These are phyloP conservation scores for Lobophora halterata DNA, from an alignment of 2,888 invertebrate species.

Conservation along the genomic window DNA sequence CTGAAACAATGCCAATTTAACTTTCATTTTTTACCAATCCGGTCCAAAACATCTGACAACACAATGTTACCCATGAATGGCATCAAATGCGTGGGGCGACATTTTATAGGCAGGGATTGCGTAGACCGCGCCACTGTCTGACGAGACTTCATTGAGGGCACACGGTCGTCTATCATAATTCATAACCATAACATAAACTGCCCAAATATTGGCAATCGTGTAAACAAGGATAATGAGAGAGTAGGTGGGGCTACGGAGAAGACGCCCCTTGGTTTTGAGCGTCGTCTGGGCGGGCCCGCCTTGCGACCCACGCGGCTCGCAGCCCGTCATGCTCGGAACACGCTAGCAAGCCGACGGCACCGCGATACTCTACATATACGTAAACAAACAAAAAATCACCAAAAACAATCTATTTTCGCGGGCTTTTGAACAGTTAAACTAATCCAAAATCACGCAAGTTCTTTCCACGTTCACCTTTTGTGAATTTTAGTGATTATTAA, in stretches of 20 bases:
- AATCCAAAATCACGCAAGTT: conserved; percentile 1
- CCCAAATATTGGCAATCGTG: conserved; percentile 73
- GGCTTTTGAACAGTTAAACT: conserved; percentile 25
- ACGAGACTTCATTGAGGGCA: conserved; percentile 70
- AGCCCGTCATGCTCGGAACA: conserved; percentile 47
- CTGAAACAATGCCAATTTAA: conserved; percentile 27
- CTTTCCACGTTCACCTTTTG: background rate
- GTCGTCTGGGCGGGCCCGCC: conserved; percentile 76
- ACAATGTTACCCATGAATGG: conserved; percentile 61
- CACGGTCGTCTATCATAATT: conserved; percentile 60
- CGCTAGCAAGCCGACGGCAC: conserved; percentile 63
- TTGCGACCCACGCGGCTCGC: conserved; percentile 63
- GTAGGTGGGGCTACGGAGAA: conserved; percentile 71
- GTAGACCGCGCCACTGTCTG: conserved; percentile 70
- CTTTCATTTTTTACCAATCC: conserved; percentile 27
- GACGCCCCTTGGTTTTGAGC: conserved; percentile 74
- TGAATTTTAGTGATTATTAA: conserved; percentile 38
- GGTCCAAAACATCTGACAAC: conserved; percentile 44
- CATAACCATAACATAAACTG: conserved; percentile 61
- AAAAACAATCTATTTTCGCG: conserved; percentile 30
- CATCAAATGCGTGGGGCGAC: conserved; percentile 71
- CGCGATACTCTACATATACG: conserved; percentile 53
- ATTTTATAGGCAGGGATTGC: conserved; percentile 73
- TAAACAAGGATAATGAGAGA: conserved; percentile 75
- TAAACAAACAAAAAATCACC: conserved; percentile 57